These are phyloP conservation scores for Microhierax caerulescens DNA, from an alignment of 2,797 vertebrate species.

Conservation along the genomic window DNA sequence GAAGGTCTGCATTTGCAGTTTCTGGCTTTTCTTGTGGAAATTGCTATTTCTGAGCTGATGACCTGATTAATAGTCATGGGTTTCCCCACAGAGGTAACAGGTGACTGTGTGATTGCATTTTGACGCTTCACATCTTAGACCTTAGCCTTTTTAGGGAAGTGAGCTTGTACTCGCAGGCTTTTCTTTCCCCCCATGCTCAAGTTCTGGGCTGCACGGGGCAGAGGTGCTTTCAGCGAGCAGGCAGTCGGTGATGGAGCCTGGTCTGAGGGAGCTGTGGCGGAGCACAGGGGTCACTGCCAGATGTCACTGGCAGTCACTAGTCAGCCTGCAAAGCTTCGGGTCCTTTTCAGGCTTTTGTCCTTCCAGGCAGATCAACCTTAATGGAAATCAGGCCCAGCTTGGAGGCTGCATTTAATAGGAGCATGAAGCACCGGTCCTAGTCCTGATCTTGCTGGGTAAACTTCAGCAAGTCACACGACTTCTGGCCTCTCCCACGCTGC, in stretches of 20 bases:
- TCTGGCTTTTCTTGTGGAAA: neutral
- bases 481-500: neutral
- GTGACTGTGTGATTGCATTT: neutral
- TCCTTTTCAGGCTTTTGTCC: no score
- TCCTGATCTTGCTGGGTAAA: no score
- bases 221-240: fast-evolving
- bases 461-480: neutral
- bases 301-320: neutral
- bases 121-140: neutral
- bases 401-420: neutral
- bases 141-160: neutral
- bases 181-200: neutral
- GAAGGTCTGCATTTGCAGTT: neutral
- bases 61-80: neutral
- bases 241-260: fast-evolving
- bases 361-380: neutral
- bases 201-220: neutral
- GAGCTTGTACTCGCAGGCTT: neutral
- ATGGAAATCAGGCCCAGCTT: no score
- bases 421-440: neutral
- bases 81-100: neutral
- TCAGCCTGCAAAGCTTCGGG: neutral
- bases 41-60: neutral
- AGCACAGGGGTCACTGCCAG: neutral
- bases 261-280: neutral